These are phyloP conservation scores for Acanthochromis polyacanthus DNA, from an alignment of 2,113 vertebrate genomes.

Conservation along the genomic window DNA sequence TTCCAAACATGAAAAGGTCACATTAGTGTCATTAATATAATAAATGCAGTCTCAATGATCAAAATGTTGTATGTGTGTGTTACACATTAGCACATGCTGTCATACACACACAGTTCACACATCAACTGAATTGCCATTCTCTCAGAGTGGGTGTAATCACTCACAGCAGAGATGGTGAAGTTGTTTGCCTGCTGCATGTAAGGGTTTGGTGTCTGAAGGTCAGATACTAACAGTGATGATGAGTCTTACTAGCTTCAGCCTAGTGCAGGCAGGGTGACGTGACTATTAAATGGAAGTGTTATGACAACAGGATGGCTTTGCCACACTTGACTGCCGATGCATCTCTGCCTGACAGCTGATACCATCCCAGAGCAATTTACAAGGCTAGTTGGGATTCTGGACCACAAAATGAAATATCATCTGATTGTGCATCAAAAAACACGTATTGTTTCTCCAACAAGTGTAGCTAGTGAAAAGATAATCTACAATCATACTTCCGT, in stretches of 20 bases:
- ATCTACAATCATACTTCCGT: not conserved
- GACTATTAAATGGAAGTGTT: slow-evolving; percentile 73
- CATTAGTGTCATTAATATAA: slow-evolving; percentile 37
- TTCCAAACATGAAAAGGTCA: slow-evolving; percentile 62
- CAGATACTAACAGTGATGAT: slow-evolving; percentile 61
- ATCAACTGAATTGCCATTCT: slow-evolving; percentile 57
- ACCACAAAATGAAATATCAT: slow-evolving; percentile 7
- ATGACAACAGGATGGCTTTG: slow-evolving; percentile 68
- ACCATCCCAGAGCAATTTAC: slow-evolving; percentile 31
- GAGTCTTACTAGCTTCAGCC: slow-evolving; percentile 63
- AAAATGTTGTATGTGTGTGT: slow-evolving; percentile 6
- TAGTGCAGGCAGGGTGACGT: slow-evolving; percentile 46
- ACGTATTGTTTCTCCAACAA: slow-evolving; percentile 16
- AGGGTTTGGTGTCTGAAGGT: slow-evolving; percentile 67
- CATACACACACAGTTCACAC: slow-evolving; percentile 8
- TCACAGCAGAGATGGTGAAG: slow-evolving; percentile 51
- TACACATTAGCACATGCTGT: slow-evolving; percentile 21
- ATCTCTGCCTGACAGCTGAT: slow-evolving; percentile 45
- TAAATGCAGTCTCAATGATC: slow-evolving; percentile 22
- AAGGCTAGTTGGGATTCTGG: slow-evolving; percentile 13
- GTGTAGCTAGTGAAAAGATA: not conserved
- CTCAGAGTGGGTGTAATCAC: slow-evolving; percentile 63
- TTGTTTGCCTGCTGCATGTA: slow-evolving; percentile 35
- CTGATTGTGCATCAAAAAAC: slow-evolving; percentile 4
- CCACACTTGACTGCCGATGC: slow-evolving; percentile 50